Evolutionary conservation across 2,113 vertebrate species (phyloP), one percentile per base, ranked within the genome.

Genomic region (Limnothrissa miodon): DNA sequence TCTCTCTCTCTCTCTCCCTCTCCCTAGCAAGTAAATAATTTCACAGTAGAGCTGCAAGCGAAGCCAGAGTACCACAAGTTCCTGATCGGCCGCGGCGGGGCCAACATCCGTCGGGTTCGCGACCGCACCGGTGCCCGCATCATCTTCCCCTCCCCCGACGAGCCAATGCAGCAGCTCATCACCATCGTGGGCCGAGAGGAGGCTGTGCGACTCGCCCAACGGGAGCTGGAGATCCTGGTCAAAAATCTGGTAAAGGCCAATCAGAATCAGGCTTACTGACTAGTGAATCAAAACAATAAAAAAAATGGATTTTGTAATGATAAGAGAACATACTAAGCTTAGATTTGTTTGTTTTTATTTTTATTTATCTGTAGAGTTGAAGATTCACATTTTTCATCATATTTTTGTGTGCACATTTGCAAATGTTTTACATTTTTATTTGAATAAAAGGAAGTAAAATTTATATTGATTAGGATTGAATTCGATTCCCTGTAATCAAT

Each of bases 21-120:
- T 39, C 29, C 79, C 13, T 85, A 96, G 95, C 93, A 96, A 95
- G 92, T 95, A 83, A 95, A 93, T 90, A 95, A 92, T 91, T 95
- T 94, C 90, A 94, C 92, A 0, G 90, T 90, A 0, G 92, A 93
- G 85, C 87, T 96, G 19, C 92, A 91, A 84, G 94, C 95, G 46
- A 95, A 95, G 82, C 89, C 94, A 0, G 94, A 96, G 86, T 96
- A 95, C 87, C 96, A 96, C 78, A 94, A 95, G 46, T 96, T 96
- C 82, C 88, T 96, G 88, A 93, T 95, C 0, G 95, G 94, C 29
- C 91, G 93, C 0, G 95, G 93, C 0, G 95, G 95, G 1, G 93
- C 92, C 4, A 95, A 95, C 84, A 93, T 96, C 85, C 93, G 95
- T 0, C 92, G 93, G 0, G 92, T 96, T 45, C 92, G 94, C 23